Percentiles rank a stretch among this genome's conserved stretches.
These are phyloP conservation scores for Eulimnadia texana DNA, from an alignment of 1,140 invertebrate species.

Conservation along the genomic window DNA sequence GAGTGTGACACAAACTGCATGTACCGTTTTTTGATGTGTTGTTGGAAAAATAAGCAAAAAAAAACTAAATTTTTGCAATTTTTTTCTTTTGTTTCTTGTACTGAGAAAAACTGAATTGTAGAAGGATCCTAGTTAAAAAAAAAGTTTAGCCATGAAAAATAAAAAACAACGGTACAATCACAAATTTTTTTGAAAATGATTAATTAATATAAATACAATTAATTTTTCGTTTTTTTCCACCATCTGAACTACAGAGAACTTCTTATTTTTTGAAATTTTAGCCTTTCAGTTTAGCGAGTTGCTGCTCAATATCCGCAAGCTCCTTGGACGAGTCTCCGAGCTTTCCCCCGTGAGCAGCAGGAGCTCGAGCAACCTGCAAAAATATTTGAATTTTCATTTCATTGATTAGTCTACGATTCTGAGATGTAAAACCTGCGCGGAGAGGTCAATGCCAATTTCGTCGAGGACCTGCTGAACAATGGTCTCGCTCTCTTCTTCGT, in stretches of 20 bases:
- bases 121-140: slow-evolving; percentile 4
- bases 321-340: slow-evolving; percentile 14
- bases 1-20: background rate
- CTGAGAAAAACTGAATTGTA: slow-evolving; percentile 7
- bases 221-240: no score
- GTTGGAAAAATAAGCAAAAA: no score
- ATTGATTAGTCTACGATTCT: slow-evolving; percentile 46
- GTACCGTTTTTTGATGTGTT: background rate
- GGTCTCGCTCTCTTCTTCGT: slow-evolving; percentile 74
- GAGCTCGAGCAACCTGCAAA: slow-evolving; percentile 48
- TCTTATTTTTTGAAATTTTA: slow-evolving; percentile 6
- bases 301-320: slow-evolving; percentile 19
- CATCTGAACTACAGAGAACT: no score
- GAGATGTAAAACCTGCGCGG: slow-evolving; percentile 80
- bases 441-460: slow-evolving; percentile 90
- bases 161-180: slow-evolving; percentile 8
- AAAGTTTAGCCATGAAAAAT: background rate
- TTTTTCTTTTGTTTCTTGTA: background rate
- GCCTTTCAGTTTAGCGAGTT: slow-evolving; percentile 20
- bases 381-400: slow-evolving; percentile 91
- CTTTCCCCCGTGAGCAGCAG: slow-evolving; percentile 13
- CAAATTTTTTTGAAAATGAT: slow-evolving; percentile 1
- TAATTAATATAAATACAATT: no score
- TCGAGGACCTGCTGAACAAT: slow-evolving; percentile 79
- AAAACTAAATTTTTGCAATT: background rate